These are phyloP conservation scores for Chloroclysta siterata DNA, from an alignment of 2,888 invertebrate genomes.

Conservation along the genomic window DNA sequence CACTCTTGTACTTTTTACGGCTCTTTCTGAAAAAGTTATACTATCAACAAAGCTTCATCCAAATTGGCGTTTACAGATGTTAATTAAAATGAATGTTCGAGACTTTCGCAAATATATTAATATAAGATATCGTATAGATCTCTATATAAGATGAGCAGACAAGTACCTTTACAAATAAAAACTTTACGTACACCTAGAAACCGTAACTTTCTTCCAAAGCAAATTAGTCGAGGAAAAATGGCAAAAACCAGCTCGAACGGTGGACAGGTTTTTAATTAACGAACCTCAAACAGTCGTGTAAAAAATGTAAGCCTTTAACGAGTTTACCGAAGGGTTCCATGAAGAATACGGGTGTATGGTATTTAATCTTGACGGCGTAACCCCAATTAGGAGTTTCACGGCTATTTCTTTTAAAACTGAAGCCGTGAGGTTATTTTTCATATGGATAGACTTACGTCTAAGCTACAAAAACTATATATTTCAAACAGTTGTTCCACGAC, in stretches of 20 bases:
- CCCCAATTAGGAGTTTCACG: slow-evolving; percentile 14
- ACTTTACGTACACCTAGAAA: slow-evolving; percentile 1
- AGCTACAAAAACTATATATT: too few species aligned
- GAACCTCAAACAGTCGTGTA: slow-evolving; percentile 51
- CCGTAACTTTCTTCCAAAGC: slow-evolving; percentile 16
- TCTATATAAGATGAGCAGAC: too few species aligned
- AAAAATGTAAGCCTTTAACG: slow-evolving; percentile 53
- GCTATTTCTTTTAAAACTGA: neutral
- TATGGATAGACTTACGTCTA: too few species aligned
- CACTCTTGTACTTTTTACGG: too few species aligned
- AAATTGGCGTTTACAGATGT: too few species aligned
- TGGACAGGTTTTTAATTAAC: slow-evolving; percentile 57
- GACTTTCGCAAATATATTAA: too few species aligned
- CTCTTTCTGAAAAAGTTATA: too few species aligned
- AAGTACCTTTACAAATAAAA: neutral
- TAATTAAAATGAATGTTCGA: too few species aligned
- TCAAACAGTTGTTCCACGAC: neutral
- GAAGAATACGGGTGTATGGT: slow-evolving; percentile 28
- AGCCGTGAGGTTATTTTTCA: too few species aligned
- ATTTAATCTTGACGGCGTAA: slow-evolving; percentile 17
- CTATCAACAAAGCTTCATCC: too few species aligned
- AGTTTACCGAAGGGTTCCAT: slow-evolving; percentile 46
- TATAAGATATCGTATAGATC: too few species aligned
- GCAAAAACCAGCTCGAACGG: slow-evolving; percentile 38
- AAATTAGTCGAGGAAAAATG: slow-evolving; percentile 33